Conservation (phyloP, 1,140 invertebrate species). For the Dolichoris vasculosae region DNA sequence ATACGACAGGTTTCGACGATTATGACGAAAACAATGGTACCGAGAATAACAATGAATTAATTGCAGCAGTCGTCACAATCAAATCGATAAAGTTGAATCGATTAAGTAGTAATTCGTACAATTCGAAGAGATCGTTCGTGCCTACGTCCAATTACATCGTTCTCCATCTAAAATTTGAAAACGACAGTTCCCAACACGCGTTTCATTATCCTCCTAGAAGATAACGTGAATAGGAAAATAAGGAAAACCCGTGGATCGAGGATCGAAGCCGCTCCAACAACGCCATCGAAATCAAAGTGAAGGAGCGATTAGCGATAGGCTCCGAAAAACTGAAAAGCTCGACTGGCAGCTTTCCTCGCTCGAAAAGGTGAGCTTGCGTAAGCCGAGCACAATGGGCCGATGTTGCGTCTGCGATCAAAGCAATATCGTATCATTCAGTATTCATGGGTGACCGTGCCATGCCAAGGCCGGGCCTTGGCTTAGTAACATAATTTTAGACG, state of each 20-base stretch:
- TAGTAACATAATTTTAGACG: slow-evolving; percentile 66
- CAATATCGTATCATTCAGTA: slow-evolving; percentile 66
- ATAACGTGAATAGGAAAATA: too few species aligned
- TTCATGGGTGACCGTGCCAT: slow-evolving; percentile 65
- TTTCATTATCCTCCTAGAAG: too few species aligned
- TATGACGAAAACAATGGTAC: neutral
- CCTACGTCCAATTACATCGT: neutral
- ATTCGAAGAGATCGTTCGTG: neutral
- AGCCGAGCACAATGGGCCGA: neutral
- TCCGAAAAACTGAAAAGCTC: too few species aligned
- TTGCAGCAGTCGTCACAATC: neutral
- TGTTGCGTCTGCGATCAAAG: slow-evolving; percentile 53
- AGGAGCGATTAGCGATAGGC: too few species aligned
- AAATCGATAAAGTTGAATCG: neutral
- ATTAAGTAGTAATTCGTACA: neutral
- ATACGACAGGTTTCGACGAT: neutral
- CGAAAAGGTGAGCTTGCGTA: neutral
- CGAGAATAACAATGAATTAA: neutral
- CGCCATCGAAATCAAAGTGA: too few species aligned
- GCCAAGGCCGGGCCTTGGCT: slow-evolving; percentile 67
- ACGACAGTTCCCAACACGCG: too few species aligned
- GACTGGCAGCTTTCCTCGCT: neutral
- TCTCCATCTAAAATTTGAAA: too few species aligned
- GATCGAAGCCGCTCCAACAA: too few species aligned
- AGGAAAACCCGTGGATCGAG: too few species aligned